phyloP scores from a whole-genome alignment of 2,113 vertebrate genomes.

The Thalassoma bifasciatum region DNA sequence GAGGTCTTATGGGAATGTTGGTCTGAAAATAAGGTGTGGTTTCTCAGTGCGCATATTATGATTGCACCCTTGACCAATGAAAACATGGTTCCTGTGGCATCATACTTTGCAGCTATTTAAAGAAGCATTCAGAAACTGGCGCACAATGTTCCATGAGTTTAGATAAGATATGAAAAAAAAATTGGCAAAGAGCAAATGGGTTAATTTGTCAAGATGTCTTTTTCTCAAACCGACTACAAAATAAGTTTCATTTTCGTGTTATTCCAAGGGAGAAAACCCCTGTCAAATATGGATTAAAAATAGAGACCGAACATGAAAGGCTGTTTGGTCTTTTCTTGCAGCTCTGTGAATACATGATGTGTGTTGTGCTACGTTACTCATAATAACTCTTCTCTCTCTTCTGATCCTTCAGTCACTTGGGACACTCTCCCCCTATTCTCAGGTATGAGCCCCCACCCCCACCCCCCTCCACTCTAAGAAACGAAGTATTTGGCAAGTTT shows the following conservation, averaged over 20 bases:
- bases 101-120: too few species aligned
- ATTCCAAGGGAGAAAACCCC: not conserved
- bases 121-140: too few species aligned
- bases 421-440: conserved; percentile 94
- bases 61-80: too few species aligned
- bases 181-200: too few species aligned
- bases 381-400: conserved; percentile 46
- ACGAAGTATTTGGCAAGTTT: conserved; percentile 22
- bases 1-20: too few species aligned
- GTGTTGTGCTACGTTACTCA: not conserved
- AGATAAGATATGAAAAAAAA: too few species aligned
- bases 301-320: not conserved
- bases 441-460: conserved; percentile 89
- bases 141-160: too few species aligned
- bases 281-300: not conserved
- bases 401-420: conserved; percentile 89
- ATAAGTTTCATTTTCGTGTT: not conserved
- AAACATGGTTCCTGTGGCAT: too few species aligned
- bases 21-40: too few species aligned
- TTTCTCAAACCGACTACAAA: too few species aligned
- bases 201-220: too few species aligned
- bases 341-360: not conserved
- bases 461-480: not conserved
- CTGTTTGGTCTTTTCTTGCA: not conserved
- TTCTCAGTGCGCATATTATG: too few species aligned